A percentile compares a stretch with the other conserved stretches of the same genome.
Evolutionary conservation across 2,888 invertebrate species (phyloP).

Genomic region (Timema cristinae): DNA sequence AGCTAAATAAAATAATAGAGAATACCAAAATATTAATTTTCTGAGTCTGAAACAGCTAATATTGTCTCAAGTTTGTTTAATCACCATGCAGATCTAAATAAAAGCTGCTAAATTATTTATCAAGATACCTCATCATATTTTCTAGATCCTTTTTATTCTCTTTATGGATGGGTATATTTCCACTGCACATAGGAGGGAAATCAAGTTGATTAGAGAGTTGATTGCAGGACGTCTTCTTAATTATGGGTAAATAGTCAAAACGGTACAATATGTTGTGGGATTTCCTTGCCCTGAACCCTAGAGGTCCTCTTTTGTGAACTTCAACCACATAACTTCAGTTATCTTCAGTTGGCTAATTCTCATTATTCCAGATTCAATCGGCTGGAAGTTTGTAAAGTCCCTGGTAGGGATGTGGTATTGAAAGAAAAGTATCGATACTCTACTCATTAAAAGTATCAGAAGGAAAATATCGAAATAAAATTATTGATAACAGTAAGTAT

Average conservation of each 20-base stretch:
- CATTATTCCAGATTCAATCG: not conserved
- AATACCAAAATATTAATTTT: no score
- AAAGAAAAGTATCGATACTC: no score
- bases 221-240: not conserved
- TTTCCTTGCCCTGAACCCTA: not conserved
- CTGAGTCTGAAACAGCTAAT: not conserved
- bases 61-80: not conserved
- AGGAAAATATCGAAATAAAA: no score
- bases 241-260: not conserved
- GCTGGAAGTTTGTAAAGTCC: not conserved
- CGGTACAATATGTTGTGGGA: not conserved
- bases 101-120: not conserved
- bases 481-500: no score
- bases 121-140: not conserved
- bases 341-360: not conserved
- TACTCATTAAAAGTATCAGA: no score
- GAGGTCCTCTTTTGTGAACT: slow-evolving; percentile 2
- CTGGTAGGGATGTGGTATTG: no score
- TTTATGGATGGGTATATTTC: not conserved
- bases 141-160: not conserved
- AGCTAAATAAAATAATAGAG: no score
- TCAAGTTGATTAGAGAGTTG: not conserved
- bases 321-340: slow-evolving; percentile 7
- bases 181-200: slow-evolving; percentile 4
- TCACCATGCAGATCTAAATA: slow-evolving; percentile 6